Evolutionary conservation across 2,113 vertebrate species (phyloP).

Genomic region (Chroicocephalus ridibundus): DNA sequence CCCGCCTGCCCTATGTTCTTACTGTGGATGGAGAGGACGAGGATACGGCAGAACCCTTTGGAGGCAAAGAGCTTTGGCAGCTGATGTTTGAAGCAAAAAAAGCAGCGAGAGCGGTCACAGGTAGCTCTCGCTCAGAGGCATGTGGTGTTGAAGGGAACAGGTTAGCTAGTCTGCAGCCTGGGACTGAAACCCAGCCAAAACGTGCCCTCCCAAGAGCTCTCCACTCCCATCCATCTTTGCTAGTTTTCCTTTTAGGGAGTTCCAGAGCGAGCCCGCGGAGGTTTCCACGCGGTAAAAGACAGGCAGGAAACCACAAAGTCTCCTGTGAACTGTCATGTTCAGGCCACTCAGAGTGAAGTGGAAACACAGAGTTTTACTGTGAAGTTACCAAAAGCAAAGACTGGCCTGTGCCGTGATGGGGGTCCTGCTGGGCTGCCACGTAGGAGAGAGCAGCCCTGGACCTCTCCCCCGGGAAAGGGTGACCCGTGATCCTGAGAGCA

Average conservation of each 20-base stretch:
- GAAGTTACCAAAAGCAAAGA: not conserved
- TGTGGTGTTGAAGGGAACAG: not conserved
- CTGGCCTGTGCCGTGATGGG: accelerated
- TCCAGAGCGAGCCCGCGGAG: not conserved
- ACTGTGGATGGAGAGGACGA: not conserved
- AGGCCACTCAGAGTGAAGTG: not conserved
- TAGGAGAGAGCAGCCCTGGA: not conserved
- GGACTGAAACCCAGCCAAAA: not conserved
- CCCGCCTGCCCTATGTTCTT: not conserved
- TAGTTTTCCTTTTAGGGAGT: not conserved
- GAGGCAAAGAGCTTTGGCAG: not conserved
- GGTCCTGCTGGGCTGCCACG: not conserved
- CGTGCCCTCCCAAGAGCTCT: not conserved
- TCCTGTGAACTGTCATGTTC: not conserved
- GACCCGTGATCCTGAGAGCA: accelerated
- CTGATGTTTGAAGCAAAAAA: not conserved
- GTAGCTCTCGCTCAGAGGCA: not conserved
- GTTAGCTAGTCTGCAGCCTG: not conserved
- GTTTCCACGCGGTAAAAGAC: not conserved
- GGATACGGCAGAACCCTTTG: not conserved
- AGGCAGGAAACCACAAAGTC: not conserved
- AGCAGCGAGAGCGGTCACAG: accelerated
- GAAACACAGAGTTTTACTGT: not conserved
- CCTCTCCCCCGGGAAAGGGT: not conserved
- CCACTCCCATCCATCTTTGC: not conserved